Conservation (phyloP, 2,888 invertebrate genomes). For the Aricia artaxerxes region DNA sequence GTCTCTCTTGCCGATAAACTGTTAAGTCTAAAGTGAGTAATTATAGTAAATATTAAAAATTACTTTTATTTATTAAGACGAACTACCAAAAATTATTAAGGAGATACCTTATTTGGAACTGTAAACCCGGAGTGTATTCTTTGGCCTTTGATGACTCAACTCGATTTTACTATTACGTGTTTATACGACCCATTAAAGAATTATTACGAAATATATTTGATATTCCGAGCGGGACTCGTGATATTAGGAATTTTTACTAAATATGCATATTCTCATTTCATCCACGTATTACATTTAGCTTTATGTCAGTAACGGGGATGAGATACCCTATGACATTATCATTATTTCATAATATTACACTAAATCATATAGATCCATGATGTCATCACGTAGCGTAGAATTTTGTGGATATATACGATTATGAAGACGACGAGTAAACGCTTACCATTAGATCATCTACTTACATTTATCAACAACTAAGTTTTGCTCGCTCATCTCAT, state of each 20-base stretch:
- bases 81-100: too few relatives aligned
- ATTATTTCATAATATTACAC: not conserved
- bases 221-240: not conserved
- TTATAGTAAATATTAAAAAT: too few relatives aligned
- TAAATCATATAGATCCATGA: not conserved
- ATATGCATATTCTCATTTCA: conserved; percentile 21
- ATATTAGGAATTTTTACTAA: conserved; percentile 26
- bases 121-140: not conserved
- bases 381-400: not conserved
- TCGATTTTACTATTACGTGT: not conserved
- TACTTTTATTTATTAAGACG: too few relatives aligned
- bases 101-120: too few relatives aligned
- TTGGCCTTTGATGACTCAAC: not conserved
- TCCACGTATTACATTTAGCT: conserved; percentile 17
- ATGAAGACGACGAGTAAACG: too few relatives aligned
- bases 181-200: conserved; percentile 7
- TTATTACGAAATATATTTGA: conserved; percentile 22
- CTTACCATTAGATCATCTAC: too few relatives aligned
- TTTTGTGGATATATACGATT: not conserved
- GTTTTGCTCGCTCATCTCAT: too few relatives aligned
- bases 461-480: too few relatives aligned
- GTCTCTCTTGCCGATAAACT: too few relatives aligned
- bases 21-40: too few relatives aligned
- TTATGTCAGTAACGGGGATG: conserved; percentile 1
- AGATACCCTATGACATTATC: not conserved